Base-by-base conservation (phyloP, 2,113 vertebrate genomes). In the Mustelus asterias region DNA sequence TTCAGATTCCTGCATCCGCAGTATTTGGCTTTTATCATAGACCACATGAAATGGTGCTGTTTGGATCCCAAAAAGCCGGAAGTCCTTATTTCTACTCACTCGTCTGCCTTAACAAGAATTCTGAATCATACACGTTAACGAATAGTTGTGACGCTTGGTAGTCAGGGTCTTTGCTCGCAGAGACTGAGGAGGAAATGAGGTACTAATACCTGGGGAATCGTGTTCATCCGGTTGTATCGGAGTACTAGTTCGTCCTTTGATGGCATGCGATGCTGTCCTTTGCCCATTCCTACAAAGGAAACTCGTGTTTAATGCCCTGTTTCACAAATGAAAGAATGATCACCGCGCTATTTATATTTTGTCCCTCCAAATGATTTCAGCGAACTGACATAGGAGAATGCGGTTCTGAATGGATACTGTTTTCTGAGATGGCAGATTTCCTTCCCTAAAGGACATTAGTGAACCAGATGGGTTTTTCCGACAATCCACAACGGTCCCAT, bases 201-300 rank as follows among this genome's bases (percentile, higher is more conserved):
- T 85, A 70, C 54, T 92, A 0, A 96, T 97, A 99, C 99, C 99
- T 99, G 99, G 93, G 99, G 99, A 96, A 99, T 99, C 86, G 99
- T 99, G 97, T 99, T 99, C 99, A 99, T 99, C 96, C 99, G 98
- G 97, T 99, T 99, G 96, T 99, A 99, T 83, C 99, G 98, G 97
- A 99, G 99, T 96, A 99, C 99, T 97, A 99, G 97, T 96, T 99
- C 99, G 88, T 99, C 99, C 98, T 99, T 99, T 0, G 98, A 99
- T 29, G 99, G 99, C 99, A 99, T 99, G 96, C 99, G 98, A 97
- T 99, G 99, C 97, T 99, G 99, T 97, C 99, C 99, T 98, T 99
- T 99, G 97, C 99, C 99, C 99, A 99, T 99, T 97, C 99, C 99
- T 99, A 97, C 22, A 90, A 1, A 96, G 96, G 95, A 89, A 96